phyloP scores from a whole-genome alignment of 2,797 vertebrate species.

The Pseudochromis fuscus region DNA sequence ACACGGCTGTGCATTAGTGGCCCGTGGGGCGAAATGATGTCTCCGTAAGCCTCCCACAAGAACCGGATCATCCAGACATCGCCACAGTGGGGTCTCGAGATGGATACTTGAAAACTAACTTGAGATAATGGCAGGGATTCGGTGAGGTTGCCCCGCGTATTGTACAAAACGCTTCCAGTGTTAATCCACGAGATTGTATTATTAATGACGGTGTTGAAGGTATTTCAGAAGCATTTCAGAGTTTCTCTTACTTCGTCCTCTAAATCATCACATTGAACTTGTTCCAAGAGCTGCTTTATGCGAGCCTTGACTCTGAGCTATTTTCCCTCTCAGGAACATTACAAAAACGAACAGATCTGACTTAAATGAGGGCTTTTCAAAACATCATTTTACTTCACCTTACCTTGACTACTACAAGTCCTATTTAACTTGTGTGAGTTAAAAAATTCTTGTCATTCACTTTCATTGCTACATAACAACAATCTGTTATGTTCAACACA shows the following conservation, averaged over 20 bases:
- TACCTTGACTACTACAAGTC: constrained; percentile 3
- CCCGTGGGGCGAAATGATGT: constrained; percentile 30
- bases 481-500: neutral
- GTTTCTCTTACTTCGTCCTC: constrained; percentile 4
- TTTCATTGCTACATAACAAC: neutral
- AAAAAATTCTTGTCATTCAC: neutral
- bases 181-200: constrained; percentile 32
- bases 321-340: constrained; percentile 13
- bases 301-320: constrained; percentile 4
- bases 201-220: constrained; percentile 23
- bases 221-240: constrained; percentile 20
- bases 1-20: constrained; percentile 38
- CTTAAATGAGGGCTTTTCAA: constrained; percentile 32
- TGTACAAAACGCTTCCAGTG: constrained; percentile 5
- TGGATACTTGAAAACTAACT: constrained; percentile 44
- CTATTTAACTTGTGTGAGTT: neutral
- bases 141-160: constrained; percentile 1
- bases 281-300: constrained; percentile 30
- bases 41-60: constrained; percentile 40
- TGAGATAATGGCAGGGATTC: constrained; percentile 54
- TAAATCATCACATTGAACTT: constrained; percentile 22
- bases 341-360: constrained; percentile 13
- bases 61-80: constrained; percentile 55
- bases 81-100: constrained; percentile 23
- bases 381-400: constrained; percentile 15